Evolutionary conservation across 2,113 vertebrate species (phyloP), one percentile per base, ranked within the genome.

Genomic region (Eulemur macaco): DNA sequence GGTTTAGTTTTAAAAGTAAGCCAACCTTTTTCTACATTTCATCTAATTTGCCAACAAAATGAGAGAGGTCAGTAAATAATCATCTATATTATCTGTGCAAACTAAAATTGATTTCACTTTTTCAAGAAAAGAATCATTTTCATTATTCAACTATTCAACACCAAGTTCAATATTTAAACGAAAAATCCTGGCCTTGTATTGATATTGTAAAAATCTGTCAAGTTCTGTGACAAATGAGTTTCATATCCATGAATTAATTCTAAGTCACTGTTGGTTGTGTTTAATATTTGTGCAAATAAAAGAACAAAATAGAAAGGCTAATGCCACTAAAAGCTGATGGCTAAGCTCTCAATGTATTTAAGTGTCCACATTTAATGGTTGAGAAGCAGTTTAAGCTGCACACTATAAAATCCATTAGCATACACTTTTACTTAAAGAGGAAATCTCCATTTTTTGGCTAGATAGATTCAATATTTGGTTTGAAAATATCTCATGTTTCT

Each of bases 371-470:
- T 39, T 82, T 92, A 78, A 97, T 66, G 45, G 56, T 12, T 86
- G 52, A 31, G 45, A 93, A 95, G 58, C 71, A 89, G n/a, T 96
- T 97, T 97, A 80, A 97, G 90, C n/a, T 45, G n/a, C n/a, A 74
- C 82, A 90, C 29, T 47, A n/a, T 82, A 91, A 98, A 97, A 97
- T 90, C 91, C 93, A 96, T 58, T 9, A 91, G 95, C 95, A 97
- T 25, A 83, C 29, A 68, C 25, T 97, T 92, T 93, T 89, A 50
- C 94, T 97, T 95, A 89, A 95, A 96, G 54, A 74, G 17, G 68
- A 97, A 96, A 95, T 94, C 91, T 96, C 66, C 89, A 95, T 97
- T 93, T 95, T 95, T 50, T 91, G 66, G 85, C 94, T 47, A 89
- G 68, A 89, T 29, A 86, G 82, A 91, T n/a, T 94, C 68, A 96